phyloP scores from a whole-genome alignment of 1,140 invertebrate species.

The Akabosia matsudoensis region DNA sequence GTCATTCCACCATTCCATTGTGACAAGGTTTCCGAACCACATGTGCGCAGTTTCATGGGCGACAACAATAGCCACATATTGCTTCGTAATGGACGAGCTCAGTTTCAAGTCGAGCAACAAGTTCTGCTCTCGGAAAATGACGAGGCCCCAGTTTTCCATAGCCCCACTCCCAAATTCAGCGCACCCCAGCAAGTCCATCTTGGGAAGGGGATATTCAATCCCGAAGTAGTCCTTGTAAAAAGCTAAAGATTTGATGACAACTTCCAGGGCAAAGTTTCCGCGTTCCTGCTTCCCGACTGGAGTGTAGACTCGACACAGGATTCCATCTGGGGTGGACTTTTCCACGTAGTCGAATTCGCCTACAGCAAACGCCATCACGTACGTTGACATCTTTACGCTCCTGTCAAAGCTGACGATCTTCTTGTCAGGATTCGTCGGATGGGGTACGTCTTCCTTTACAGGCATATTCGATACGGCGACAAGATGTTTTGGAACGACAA shows the following conservation, averaged over 20 bases:
- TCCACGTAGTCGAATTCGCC: constrained; percentile 38
- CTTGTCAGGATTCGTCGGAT: constrained; percentile 1
- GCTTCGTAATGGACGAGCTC: constrained; percentile 74
- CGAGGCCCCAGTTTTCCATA: constrained; percentile 57
- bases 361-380: constrained; percentile 41
- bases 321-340: background rate
- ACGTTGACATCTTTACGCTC: constrained; percentile 48
- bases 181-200: constrained; percentile 35
- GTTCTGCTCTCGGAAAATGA: constrained; percentile 56
- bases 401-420: constrained; percentile 42
- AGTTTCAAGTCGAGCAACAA: constrained; percentile 62
- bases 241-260: background rate
- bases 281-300: background rate
- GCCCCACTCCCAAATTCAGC: constrained; percentile 46
- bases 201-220: constrained; percentile 25
- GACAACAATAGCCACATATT: constrained; percentile 74
- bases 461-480: constrained; percentile 11
- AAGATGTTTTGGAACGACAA: background rate
- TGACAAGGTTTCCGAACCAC: constrained; percentile 55
- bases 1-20: constrained; percentile 8
- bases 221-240: constrained; percentile 33
- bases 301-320: constrained; percentile 16
- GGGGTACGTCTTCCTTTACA: background rate
- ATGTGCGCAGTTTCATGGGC: constrained; percentile 55
- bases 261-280: constrained; percentile 27